These are phyloP conservation scores for Chalcis sispes DNA, from an alignment of 2,888 invertebrate species.

Conservation along the genomic window DNA sequence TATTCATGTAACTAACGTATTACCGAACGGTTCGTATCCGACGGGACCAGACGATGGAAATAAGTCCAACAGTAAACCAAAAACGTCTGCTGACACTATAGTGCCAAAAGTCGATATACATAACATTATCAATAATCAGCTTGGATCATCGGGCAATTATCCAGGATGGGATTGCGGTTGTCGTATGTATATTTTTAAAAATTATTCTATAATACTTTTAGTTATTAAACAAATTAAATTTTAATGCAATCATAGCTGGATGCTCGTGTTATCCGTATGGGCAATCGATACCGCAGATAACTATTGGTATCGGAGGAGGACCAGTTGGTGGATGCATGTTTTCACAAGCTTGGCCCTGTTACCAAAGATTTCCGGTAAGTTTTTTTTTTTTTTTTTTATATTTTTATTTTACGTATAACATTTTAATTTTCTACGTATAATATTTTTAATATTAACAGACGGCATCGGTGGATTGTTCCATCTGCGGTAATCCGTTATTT, in stretches of 20 bases:
- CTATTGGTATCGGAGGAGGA: conserved; percentile 56
- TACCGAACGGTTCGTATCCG: conserved; percentile 7
- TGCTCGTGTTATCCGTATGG: conserved; percentile 52
- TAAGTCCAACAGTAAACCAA: not conserved
- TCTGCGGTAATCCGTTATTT: conserved; percentile 63
- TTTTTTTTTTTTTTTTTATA: not conserved
- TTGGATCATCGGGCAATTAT: not conserved
- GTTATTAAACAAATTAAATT: not conserved
- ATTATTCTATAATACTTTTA: not conserved
- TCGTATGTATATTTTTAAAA: conserved; percentile 49
- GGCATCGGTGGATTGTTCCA: conserved; percentile 62
- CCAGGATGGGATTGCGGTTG: conserved; percentile 36
- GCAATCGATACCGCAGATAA: conserved; percentile 62
- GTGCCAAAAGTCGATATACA: conserved; percentile 59
- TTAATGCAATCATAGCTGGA: conserved; percentile 22
- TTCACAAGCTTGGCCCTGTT: conserved; percentile 61
- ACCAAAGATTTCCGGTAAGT: conserved; percentile 57
- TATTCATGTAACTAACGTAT: conserved; percentile 63
- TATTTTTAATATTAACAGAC: conserved; percentile 39
- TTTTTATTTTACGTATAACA: not conserved
- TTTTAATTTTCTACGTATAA: not conserved
- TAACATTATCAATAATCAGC: conserved; percentile 59
- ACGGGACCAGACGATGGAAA: conserved; percentile 2
- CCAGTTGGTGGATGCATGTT: conserved; percentile 56
- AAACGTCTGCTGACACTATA: not conserved